A percentile compares a stretch with the other conserved stretches of the same genome.
phyloP scores from a whole-genome alignment of 2,113 vertebrate genomes.

The Noctilio leporinus region DNA sequence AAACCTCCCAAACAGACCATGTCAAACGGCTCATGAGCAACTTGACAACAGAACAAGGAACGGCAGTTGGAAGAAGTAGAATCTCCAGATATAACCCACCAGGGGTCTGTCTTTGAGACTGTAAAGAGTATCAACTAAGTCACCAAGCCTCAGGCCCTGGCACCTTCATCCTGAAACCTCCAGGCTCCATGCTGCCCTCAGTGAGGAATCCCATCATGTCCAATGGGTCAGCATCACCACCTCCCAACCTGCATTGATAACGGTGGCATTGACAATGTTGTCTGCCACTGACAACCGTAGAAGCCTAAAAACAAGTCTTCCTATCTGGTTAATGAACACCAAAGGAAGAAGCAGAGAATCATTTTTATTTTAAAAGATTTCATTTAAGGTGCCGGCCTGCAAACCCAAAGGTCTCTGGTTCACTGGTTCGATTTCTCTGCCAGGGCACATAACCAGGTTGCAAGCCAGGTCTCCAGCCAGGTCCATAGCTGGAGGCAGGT shows the following conservation, averaged over 20 bases:
- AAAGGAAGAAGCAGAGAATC: slow-evolving; percentile 87
- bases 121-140: slow-evolving; percentile 88
- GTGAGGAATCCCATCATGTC: slow-evolving; percentile 85
- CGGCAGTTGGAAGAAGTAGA: slow-evolving; percentile 88
- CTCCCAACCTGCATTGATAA: slow-evolving; percentile 84
- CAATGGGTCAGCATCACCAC: slow-evolving; percentile 82
- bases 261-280: slow-evolving; percentile 81
- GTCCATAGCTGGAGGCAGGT: no score
- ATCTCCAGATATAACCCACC: slow-evolving; percentile 84
- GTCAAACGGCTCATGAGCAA: slow-evolving; percentile 80
- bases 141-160: slow-evolving; percentile 84
- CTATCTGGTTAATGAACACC: slow-evolving; percentile 83
- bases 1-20: background rate
- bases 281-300: slow-evolving; percentile 84
- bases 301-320: slow-evolving; percentile 81
- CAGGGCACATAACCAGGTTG: no score
- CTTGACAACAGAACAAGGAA: slow-evolving; percentile 89
- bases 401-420: no score
- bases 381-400: no score
- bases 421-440: no score
- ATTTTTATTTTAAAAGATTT: background rate
- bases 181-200: slow-evolving; percentile 89
- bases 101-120: slow-evolving; percentile 87
- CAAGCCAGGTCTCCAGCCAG: no score
- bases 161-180: slow-evolving; percentile 88